phyloP scores from a whole-genome alignment of 2,797 vertebrate species.

The Crax fasciolata region DNA sequence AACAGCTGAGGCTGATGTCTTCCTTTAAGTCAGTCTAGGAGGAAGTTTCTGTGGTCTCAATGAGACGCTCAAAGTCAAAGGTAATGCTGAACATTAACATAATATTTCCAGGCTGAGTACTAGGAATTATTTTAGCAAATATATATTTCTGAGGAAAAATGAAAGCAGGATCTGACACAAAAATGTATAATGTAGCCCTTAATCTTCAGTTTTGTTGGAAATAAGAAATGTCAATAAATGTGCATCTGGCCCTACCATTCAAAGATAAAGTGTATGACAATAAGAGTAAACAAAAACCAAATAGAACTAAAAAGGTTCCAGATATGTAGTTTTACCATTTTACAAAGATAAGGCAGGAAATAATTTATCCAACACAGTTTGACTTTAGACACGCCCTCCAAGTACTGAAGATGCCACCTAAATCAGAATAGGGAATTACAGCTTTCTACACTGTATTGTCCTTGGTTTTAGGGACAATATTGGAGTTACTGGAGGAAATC shows the following conservation, averaged over 20 bases:
- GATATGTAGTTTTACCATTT: neutral
- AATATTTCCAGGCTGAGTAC: neutral
- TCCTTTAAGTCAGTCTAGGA: neutral
- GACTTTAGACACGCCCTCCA: neutral
- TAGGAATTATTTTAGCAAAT: neutral
- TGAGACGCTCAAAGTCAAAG: neutral
- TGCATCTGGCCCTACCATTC: neutral
- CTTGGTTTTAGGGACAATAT: neutral
- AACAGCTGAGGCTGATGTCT: neutral
- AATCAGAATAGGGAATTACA: neutral
- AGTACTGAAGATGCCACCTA: neutral
- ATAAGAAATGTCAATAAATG: neutral
- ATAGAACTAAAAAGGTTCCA: neutral
- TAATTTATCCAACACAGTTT: neutral
- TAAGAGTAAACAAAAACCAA: neutral
- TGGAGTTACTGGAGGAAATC: neutral
- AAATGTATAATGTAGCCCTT: neutral
- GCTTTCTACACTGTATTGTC: neutral
- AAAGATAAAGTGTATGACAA: neutral
- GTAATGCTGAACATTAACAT: neutral
- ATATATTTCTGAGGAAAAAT: neutral
- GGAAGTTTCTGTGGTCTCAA: neutral
- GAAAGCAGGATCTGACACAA: neutral
- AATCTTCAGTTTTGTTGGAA: neutral
- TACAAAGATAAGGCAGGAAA: neutral